These are phyloP conservation scores for Drosophila mayaguana DNA, from an alignment of 2,888 invertebrate species.

Conservation along the genomic window DNA sequence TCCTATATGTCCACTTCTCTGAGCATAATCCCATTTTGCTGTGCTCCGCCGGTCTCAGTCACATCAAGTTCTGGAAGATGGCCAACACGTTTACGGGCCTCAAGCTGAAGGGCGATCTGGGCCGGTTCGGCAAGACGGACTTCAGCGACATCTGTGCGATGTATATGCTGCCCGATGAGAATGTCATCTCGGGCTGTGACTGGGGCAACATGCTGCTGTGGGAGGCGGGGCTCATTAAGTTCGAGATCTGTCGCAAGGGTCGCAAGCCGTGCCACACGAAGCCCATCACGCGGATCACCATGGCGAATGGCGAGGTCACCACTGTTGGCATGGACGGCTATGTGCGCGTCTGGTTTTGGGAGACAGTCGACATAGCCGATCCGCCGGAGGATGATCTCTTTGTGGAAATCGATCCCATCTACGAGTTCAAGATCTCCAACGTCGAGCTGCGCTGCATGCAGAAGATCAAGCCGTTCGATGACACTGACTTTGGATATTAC, in stretches of 20 bases:
- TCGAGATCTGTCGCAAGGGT: slow-evolving; percentile 91
- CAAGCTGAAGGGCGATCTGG: slow-evolving; percentile 94
- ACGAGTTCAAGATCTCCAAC: slow-evolving; percentile 89
- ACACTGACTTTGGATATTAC: slow-evolving; percentile 87
- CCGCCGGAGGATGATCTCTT: slow-evolving; percentile 92
- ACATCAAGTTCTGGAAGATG: slow-evolving; percentile 98
- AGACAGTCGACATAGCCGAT: slow-evolving; percentile 94
- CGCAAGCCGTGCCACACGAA: slow-evolving; percentile 91
- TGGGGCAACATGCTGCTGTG: slow-evolving; percentile 97
- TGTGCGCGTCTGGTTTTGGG: slow-evolving; percentile 95
- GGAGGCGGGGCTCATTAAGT: slow-evolving; percentile 95
- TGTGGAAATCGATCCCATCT: slow-evolving; percentile 94
- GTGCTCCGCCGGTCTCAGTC: slow-evolving; percentile 91
- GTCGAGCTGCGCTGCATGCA: slow-evolving; percentile 82
- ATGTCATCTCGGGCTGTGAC: slow-evolving; percentile 93
- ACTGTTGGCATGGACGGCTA: slow-evolving; percentile 90
- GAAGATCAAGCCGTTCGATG: slow-evolving; percentile 84
- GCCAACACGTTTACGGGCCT: slow-evolving; percentile 95
- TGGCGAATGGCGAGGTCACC: slow-evolving; percentile 83
- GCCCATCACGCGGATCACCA: slow-evolving; percentile 87
- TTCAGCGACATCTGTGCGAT: slow-evolving; percentile 95
- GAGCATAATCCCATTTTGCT: slow-evolving; percentile 92
- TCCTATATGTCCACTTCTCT: slow-evolving; percentile 92
- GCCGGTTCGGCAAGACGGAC: slow-evolving; percentile 96
- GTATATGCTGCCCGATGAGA: slow-evolving; percentile 94